A percentile compares a stretch with the other conserved stretches of the same genome.
Evolutionary conservation across 2,797 vertebrate genomes (phyloP).

Genomic region (Sciaenops ocellatus): DNA sequence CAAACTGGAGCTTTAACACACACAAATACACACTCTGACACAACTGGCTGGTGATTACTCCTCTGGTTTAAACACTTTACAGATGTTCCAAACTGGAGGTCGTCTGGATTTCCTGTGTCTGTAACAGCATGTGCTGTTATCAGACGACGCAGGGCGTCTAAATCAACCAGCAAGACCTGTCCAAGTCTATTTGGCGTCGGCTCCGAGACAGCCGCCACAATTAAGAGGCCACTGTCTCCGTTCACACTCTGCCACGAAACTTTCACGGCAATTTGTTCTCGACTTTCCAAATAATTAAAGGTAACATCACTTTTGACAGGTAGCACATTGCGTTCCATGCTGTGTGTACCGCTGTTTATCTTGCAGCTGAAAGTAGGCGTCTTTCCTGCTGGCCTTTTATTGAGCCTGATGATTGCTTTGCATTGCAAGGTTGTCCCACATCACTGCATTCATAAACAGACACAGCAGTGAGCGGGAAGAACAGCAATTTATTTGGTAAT

Average conservation of each 20-base stretch:
- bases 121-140: constrained; percentile 43
- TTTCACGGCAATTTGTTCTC: constrained; percentile 64
- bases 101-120: constrained; percentile 28
- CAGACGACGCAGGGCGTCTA: constrained; percentile 30
- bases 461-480: constrained; percentile 29
- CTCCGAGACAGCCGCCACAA: constrained; percentile 37
- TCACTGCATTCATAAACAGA: constrained; percentile 47
- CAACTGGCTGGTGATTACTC: constrained; percentile 18
- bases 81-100: constrained; percentile 55
- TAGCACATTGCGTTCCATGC: constrained; percentile 26
- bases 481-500: constrained; percentile 29
- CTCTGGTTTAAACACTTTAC: constrained; percentile 32
- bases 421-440: constrained; percentile 48
- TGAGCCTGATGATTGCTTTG: constrained; percentile 43
- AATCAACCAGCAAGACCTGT: constrained; percentile 57
- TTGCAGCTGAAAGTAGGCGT: constrained; percentile 21
- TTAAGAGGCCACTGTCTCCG: constrained; percentile 49
- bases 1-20: constrained; percentile 11
- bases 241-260: constrained; percentile 47
- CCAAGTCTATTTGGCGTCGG: constrained; percentile 45
- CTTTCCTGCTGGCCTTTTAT: constrained; percentile 36
- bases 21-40: constrained; percentile 3
- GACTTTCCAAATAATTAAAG: constrained; percentile 64
- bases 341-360: constrained; percentile 13
- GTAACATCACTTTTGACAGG: constrained; percentile 58